Base-by-base conservation (phyloP, 2,797 vertebrate genomes). In the Dicrostonyx torquatus region DNA sequence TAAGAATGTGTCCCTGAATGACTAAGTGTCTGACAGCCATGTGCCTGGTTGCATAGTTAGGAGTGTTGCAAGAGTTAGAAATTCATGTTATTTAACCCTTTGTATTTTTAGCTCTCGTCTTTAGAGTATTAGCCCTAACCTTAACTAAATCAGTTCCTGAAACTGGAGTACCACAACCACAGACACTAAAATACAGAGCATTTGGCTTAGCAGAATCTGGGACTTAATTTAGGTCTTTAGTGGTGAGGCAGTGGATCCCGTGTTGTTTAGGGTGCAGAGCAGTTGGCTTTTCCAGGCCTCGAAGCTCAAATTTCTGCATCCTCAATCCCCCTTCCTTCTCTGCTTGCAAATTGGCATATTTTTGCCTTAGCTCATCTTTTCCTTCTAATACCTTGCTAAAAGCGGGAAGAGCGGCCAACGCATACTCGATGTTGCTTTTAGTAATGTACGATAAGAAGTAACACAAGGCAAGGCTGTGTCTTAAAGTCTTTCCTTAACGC, bases 311-410 rank as follows among this genome's bases (percentile, higher is more conserved):
- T 97, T 96, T 97, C 96, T 92, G 92, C 94, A 96, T 94, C 91
- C 93, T 96, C 80, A 94, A 45, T 90, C 22, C 66, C 66, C 73
- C 88, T 89, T 95, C 93, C 95, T 95, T 97, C 91, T 97, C 92
- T 96, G 86, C 90, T 97, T 97, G 87, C 95, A 96, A 86, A 96
- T 72, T 97, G 95, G 92, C 92, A 90, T 96, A 95, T 97, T 95
- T 90, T 93, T 95, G 78, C 82, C 95, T 97, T 96, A 97, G 92
- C 85, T 96, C 94, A 96, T 96, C 96, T 95, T 96, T 97, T 95
- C 89, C 93, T 92, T 95, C 68, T 96, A 96, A 96, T 91, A 97
- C 76, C 94, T 96, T 92, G 92, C 95, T 96, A 85, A 96, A 86
- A 88, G 60, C 82, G 96, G 85, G 80, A 64, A 93, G 92, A 90